phyloP scores from a whole-genome alignment of 2,113 vertebrate genomes.

The Uria aalge region DNA sequence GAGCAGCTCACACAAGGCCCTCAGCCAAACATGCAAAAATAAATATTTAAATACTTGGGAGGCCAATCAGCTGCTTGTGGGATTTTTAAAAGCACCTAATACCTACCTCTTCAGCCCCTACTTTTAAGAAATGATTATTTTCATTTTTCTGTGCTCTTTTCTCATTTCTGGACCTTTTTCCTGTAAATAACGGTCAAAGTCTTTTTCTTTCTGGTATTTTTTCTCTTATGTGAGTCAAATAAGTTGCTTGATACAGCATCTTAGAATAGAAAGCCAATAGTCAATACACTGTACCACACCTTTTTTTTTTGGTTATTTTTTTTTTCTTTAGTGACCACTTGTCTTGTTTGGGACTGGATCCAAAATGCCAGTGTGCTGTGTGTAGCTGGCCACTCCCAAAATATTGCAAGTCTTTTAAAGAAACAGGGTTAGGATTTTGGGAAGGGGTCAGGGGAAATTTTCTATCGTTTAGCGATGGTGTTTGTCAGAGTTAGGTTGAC shows the following conservation, averaged over 20 bases:
- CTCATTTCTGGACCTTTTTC: neutral
- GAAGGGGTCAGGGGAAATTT: neutral
- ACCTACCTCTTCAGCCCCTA: neutral
- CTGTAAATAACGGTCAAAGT: neutral
- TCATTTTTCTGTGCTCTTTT: neutral
- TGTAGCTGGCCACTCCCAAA: neutral
- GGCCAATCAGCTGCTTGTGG: neutral
- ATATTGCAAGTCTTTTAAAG: neutral
- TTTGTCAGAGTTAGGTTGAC: too few species aligned
- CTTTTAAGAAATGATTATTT: neutral
- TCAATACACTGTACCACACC: neutral
- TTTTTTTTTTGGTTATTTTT: neutral
- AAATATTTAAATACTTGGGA: neutral
- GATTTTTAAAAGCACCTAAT: neutral
- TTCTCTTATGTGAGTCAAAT: neutral
- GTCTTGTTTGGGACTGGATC: neutral
- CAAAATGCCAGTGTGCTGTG: neutral
- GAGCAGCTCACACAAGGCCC: neutral
- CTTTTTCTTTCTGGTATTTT: neutral
- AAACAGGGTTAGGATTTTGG: neutral
- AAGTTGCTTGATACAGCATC: neutral
- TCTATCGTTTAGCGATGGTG: neutral
- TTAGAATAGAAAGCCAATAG: neutral
- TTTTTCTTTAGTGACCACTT: neutral
- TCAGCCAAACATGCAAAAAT: fast-evolving